Conservation (phyloP, 2,888 invertebrate species). For the Eilema caniola region DNA sequence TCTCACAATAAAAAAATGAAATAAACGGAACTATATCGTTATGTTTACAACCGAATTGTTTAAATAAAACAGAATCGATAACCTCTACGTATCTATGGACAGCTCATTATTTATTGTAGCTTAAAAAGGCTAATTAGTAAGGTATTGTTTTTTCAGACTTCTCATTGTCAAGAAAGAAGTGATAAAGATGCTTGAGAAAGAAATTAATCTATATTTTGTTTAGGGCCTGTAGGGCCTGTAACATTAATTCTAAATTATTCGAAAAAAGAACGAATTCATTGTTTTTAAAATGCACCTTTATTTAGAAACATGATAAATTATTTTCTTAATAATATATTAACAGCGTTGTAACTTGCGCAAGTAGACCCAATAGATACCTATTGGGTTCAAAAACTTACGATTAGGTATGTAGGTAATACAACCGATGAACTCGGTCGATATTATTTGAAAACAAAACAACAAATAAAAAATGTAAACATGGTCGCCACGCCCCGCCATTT, state of each 20-base stretch:
- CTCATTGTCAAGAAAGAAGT: background rate
- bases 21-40: constrained; percentile 7
- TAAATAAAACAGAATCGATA: constrained; percentile 12
- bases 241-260: no score
- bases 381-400: background rate
- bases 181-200: background rate
- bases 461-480: constrained; percentile 6
- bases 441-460: constrained; percentile 8
- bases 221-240: no score
- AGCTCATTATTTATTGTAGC: constrained; percentile 7
- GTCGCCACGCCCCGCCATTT: constrained; percentile 1
- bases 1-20: constrained; percentile 11
- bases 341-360: background rate
- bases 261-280: no score
- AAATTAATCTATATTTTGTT: background rate
- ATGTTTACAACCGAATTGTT: constrained; percentile 5
- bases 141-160: background rate
- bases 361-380: no score
- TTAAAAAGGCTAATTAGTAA: background rate
- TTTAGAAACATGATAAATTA: no score
- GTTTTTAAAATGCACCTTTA: no score
- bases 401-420: background rate
- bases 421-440: background rate
- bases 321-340: background rate
- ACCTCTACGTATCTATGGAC: constrained; percentile 15